Base-by-base conservation (phyloP, 1,140 invertebrate genomes). In the Lethrus apterus region DNA sequence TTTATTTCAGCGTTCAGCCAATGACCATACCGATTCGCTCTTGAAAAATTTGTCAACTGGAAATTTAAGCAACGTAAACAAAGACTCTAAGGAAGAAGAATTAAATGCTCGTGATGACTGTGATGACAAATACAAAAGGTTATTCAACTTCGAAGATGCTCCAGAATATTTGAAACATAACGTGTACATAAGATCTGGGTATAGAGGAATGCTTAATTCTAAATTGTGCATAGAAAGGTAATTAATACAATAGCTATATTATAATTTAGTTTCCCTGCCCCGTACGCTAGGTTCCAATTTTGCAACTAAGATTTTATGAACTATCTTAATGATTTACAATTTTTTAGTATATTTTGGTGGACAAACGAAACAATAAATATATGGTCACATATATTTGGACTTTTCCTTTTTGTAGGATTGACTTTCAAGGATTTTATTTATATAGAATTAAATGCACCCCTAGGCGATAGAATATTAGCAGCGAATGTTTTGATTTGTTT, bases 311-410 rank as follows among this genome's bases (percentile, higher is more conserved):
- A 29, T 17, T 46, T 14, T 23, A 48, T 23, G 3, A 40, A 24
- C 38, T 30, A 41, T 42, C 30, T 50, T 42, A 19, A 29, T 36
- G 45, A 23, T 50, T 46, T 36, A 29, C 56, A 60, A 43, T 64
- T 56, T 69, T 76, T 44, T 65, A 93, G 92, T 64, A 77, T 93
- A 62, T 93, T 95, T 70, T 89, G 90, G 80, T 93, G 92, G 90
- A 94, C 87, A 11, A 98, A 98, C 63, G 93, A 98, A 68, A 96
- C 92, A 2, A 79, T 98, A 53, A 98, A 97, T 59, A 95, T 97
- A 62, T 98, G 93, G 93, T 92, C 88, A 42, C 93, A 98, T 68
- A 73, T 97, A 51, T 80, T 92, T 50, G 93, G 93, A 5, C 95
- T 92, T 74, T 78, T 92, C 60, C 68, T 95, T 7, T 90, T 97